Evolutionary conservation across 2,113 vertebrate species (phyloP), one percentile per base, ranked within the genome.

Genomic region (Seriola dumerili): DNA sequence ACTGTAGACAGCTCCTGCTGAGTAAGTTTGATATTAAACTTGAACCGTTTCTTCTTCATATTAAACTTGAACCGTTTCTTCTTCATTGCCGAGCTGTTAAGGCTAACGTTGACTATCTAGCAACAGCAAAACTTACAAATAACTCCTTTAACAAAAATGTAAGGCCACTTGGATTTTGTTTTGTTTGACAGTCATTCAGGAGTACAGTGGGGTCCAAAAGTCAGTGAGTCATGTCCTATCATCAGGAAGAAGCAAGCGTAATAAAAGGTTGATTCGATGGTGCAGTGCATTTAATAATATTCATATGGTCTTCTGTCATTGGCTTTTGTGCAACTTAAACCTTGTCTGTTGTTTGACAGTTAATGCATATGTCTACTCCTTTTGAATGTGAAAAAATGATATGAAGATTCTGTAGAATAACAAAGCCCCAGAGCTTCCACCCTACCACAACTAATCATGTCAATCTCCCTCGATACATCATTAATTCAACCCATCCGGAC

Each of bases 391-490:
- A 4, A 23, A 23, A 82, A 55, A 25, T 5, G 0, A 73, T 36
- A 16, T n/a, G 3, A 19, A 44, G 36, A 57, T 11, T 9, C 8
- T 8, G 40, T 17, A 9, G 23, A 3, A 58, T 50, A 48, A 57
- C 40, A 52, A 83, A 83, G 72, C 65, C 10, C 16, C 16, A 48
- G 55, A 42, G 62, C 19, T 63, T 64, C 25, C n/a, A 73, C 25
- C 2, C 14, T 0, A 54, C 40, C 58, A 71, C 70, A 67, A 19
- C 44, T 63, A 71, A 85, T 79, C 69, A 48, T 23, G 58, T 40
- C 44, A 74, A 23, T 77, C 55, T 86, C 81, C 70, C 81, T 69
- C 34, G 40, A 78, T 85, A 86, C 81, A 85, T 88, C 74, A 66
- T 83, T 90, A 80, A 88, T 61, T 46, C 63, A 85, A 59, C 21